Evolutionary conservation across 2,888 invertebrate genomes (phyloP).

Genomic region (Pogonocherus hispidulus): DNA sequence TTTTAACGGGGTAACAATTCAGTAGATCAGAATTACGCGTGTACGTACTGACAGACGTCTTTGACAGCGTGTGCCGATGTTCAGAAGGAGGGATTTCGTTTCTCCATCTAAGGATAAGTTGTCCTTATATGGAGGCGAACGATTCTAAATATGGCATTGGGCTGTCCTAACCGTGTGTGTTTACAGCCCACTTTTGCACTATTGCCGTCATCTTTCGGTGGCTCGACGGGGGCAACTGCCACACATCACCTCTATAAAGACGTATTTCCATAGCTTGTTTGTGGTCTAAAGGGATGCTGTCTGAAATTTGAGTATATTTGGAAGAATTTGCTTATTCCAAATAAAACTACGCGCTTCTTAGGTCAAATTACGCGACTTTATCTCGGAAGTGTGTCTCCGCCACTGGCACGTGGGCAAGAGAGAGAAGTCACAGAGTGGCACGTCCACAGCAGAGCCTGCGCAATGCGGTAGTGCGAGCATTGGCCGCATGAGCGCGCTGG

Average conservation of each 20-base stretch:
- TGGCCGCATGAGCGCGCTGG: conserved; percentile 65
- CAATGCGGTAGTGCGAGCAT: conserved; percentile 61
- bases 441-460: conserved; percentile 57
- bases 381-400: conserved; percentile 43
- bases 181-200: conserved; percentile 65
- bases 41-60: conserved; percentile 56
- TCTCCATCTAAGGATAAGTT: conserved; percentile 85
- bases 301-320: conserved; percentile 54
- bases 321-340: conserved; percentile 59
- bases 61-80: conserved; percentile 56
- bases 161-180: conserved; percentile 73
- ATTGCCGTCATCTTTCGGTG: conserved; percentile 42
- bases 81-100: conserved; percentile 81
- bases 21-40: conserved; percentile 53
- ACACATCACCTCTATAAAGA: conserved; percentile 1
- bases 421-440: conserved; percentile 57
- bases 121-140: conserved; percentile 86
- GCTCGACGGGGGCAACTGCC: conserved; percentile 11
- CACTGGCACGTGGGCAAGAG: conserved; percentile 50
- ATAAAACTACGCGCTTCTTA: conserved; percentile 57
- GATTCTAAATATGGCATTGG: conserved; percentile 87
- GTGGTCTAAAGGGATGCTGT: conserved; percentile 28
- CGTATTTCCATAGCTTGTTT: conserved; percentile 16
- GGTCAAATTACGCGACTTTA: conserved; percentile 59
- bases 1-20: conserved; percentile 48